Conservation (phyloP, 2,888 invertebrate genomes). For the Tetragonisca angustula region DNA sequence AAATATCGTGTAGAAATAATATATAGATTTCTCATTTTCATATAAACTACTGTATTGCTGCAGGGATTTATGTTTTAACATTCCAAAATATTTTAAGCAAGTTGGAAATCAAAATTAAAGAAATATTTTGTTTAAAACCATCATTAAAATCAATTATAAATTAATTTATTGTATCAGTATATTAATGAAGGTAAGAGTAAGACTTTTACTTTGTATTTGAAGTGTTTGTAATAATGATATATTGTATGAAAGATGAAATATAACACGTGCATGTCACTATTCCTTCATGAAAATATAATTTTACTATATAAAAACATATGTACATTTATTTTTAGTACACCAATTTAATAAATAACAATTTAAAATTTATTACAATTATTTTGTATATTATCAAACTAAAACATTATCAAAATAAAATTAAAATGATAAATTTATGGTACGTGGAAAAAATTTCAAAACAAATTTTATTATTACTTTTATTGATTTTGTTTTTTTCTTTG, state of each 20-base stretch:
- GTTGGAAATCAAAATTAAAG: constrained; percentile 11
- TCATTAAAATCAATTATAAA: too few relatives aligned
- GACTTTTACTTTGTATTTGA: constrained; percentile 21
- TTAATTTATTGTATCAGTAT: constrained; percentile 44
- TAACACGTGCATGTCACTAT: constrained; percentile 16
- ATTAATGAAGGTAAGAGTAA: constrained; percentile 28
- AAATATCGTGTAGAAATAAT: constrained; percentile 30
- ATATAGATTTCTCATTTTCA: constrained; percentile 46
- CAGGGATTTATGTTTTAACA: constrained; percentile 11
- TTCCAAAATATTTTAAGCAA: constrained; percentile 31
- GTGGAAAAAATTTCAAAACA: constrained; percentile 12
- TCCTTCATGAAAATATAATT: constrained; percentile 39
- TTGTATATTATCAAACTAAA: neutral
- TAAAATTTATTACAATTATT: neutral
- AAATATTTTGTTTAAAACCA: constrained; percentile 10
- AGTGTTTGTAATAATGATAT: constrained; percentile 48
- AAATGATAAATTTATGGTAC: neutral
- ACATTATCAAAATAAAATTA: neutral
- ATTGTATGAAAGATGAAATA: constrained; percentile 17
- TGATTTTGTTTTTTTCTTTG: constrained; percentile 79
- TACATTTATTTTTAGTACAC: neutral
- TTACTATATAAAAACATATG: constrained; percentile 20
- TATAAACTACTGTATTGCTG: constrained; percentile 28
- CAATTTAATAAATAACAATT: neutral
- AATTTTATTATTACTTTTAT: constrained; percentile 80